Evolutionary conservation across 2,888 invertebrate species (phyloP).

Genomic region (Ypsolopha scabrella): DNA sequence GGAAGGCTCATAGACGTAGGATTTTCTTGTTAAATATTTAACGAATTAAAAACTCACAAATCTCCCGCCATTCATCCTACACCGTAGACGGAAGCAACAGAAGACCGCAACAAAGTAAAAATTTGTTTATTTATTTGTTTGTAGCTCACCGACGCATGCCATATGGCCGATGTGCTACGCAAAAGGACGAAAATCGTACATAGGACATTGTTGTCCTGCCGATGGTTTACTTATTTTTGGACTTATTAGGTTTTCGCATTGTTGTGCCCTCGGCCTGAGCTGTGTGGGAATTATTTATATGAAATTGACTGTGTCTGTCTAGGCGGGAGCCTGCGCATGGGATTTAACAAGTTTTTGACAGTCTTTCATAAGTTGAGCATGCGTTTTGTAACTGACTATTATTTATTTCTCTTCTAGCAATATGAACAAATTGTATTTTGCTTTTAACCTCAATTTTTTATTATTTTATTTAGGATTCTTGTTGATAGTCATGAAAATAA

Average conservation of each 20-base stretch:
- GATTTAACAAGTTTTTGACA: no score
- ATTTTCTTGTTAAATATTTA: no score
- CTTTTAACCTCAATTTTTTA: no score
- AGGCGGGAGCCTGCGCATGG: background rate
- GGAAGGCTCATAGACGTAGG: no score
- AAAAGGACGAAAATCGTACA: slow-evolving; percentile 48
- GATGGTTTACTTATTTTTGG: slow-evolving; percentile 24
- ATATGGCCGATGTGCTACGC: slow-evolving; percentile 52
- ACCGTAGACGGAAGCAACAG: slow-evolving; percentile 3
- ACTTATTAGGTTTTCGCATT: slow-evolving; percentile 21
- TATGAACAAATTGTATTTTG: no score
- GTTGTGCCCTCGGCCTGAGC: slow-evolving; percentile 3
- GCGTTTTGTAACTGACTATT: no score
- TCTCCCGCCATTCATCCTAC: background rate
- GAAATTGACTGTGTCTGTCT: background rate
- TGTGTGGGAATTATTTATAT: background rate
- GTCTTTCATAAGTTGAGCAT: no score
- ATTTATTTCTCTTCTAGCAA: no score
- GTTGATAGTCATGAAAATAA: no score
- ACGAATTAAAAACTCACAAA: no score
- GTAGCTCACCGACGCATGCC: slow-evolving; percentile 47
- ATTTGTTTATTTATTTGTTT: slow-evolving; percentile 38
- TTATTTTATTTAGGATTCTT: no score
- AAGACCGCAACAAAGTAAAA: slow-evolving; percentile 5
- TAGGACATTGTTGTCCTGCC: slow-evolving; percentile 17